These are phyloP conservation scores for Rostratula benghalensis DNA, from an alignment of 2,113 vertebrate species.

Conservation along the genomic window DNA sequence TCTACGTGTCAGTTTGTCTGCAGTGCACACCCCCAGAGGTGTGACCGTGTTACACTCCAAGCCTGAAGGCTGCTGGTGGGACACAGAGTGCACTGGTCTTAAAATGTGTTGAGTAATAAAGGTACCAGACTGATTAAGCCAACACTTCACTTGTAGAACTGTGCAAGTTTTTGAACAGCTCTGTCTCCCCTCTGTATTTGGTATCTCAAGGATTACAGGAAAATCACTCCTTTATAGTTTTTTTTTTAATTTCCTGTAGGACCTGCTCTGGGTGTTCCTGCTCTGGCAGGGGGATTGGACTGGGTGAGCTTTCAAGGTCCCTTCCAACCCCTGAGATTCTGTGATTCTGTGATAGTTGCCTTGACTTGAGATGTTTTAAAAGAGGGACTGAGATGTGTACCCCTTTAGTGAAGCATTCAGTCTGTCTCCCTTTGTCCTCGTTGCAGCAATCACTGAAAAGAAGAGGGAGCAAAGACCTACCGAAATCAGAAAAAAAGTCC, in stretches of 20 bases:
- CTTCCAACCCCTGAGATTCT: too few relatives aligned
- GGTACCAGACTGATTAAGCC: neutral
- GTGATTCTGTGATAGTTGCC: too few relatives aligned
- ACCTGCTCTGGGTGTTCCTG: too few relatives aligned
- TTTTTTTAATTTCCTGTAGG: too few relatives aligned
- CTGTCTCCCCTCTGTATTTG: neutral
- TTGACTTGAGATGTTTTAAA: neutral
- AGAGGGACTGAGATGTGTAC: neutral
- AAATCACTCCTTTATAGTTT: neutral
- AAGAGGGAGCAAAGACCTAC: slow-evolving; percentile 92
- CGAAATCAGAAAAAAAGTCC: slow-evolving; percentile 88
- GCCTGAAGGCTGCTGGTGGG: neutral
- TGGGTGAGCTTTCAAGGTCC: too few relatives aligned
- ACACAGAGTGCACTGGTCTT: neutral
- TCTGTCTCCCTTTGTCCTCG: slow-evolving; percentile 26
- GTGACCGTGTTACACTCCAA: neutral
- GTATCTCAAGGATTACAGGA: neutral
- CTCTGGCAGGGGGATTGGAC: too few relatives aligned
- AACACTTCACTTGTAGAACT: neutral
- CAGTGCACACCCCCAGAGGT: neutral
- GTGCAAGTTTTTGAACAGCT: neutral
- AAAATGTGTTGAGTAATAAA: neutral
- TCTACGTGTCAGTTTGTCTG: neutral
- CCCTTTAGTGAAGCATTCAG: neutral
- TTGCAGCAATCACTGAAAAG: slow-evolving; percentile 90